Evolutionary conservation across 2,888 invertebrate genomes (phyloP).

Genomic region (Drosophila tanythrix): DNA sequence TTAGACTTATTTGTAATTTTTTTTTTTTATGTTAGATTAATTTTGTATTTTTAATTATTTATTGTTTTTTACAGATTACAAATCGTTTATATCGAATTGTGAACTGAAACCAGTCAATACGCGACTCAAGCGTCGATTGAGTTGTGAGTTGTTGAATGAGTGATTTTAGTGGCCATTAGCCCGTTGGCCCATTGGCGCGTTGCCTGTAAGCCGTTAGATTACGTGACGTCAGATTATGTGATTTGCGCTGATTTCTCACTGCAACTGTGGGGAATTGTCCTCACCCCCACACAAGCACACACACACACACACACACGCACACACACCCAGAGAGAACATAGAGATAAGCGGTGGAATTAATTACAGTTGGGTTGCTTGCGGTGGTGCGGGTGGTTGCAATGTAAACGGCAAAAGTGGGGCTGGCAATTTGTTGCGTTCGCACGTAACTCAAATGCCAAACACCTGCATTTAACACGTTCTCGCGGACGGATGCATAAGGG

Average conservation of each 20-base stretch:
- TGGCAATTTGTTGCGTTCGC: conserved; percentile 72
- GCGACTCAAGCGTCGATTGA: conserved; percentile 24
- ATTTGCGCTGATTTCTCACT: conserved; percentile 39
- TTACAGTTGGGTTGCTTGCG: conserved; percentile 40
- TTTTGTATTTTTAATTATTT: neutral
- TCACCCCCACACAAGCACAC: neutral
- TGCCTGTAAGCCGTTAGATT: conserved; percentile 57
- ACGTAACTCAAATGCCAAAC: conserved; percentile 77
- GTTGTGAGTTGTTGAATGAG: conserved; percentile 26
- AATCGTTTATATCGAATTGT: neutral
- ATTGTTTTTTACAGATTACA: neutral
- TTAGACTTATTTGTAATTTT: neutral
- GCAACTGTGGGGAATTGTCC: conserved; percentile 3
- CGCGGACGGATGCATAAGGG: conserved; percentile 29
- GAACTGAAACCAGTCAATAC: conserved; percentile 1
- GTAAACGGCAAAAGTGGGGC: conserved; percentile 32
- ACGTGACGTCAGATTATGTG: conserved; percentile 53
- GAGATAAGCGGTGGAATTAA: conserved; percentile 58
- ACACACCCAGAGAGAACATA: neutral
- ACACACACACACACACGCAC: neutral
- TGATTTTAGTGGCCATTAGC: conserved; percentile 43
- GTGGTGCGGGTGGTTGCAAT: conserved; percentile 12
- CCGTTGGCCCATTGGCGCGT: conserved; percentile 14
- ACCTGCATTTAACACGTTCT: conserved; percentile 77
- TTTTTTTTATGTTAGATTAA: neutral